Evolutionary conservation across 2,797 vertebrate genomes (phyloP).

Genomic region (Cynodonichthys magdalenae): DNA sequence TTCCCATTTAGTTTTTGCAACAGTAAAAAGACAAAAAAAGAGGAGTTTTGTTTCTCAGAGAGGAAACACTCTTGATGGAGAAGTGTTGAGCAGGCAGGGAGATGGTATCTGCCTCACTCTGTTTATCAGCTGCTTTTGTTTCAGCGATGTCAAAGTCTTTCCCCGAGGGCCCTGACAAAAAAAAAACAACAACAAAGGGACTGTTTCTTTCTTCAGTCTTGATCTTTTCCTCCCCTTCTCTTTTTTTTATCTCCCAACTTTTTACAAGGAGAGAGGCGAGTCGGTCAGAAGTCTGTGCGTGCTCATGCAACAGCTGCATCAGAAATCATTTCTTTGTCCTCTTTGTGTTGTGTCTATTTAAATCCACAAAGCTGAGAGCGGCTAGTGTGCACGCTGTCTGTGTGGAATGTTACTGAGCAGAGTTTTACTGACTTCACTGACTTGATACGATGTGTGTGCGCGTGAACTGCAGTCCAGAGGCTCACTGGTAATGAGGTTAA

Average conservation of each 20-base stretch:
- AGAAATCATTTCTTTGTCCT: conserved; percentile 37
- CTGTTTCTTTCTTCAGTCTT: conserved; percentile 57
- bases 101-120: conserved; percentile 64
- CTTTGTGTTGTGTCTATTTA: conserved; percentile 48
- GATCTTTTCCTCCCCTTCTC: conserved; percentile 31
- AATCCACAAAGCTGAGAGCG: conserved; percentile 24
- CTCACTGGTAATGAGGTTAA: conserved; percentile 61
- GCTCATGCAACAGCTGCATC: conserved; percentile 62
- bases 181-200: conserved; percentile 56
- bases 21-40: conserved; percentile 24
- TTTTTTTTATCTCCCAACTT: conserved; percentile 12
- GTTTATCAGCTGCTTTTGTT: conserved; percentile 75
- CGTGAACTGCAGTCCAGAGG: conserved; percentile 46
- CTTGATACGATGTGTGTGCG: conserved; percentile 53
- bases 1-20: conserved; percentile 11
- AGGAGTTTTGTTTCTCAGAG: conserved; percentile 37
- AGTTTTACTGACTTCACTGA: conserved; percentile 36
- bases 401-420: conserved; percentile 52
- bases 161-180: conserved; percentile 45
- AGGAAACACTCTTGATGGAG: conserved; percentile 64
- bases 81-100: conserved; percentile 63
- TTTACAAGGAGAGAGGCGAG: conserved; percentile 36
- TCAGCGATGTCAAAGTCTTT: conserved; percentile 64
- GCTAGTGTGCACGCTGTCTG: conserved; percentile 35
- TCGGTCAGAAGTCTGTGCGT: conserved; percentile 40